Base-by-base conservation (phyloP, 2,113 vertebrate genomes). In the Zingel zingel region DNA sequence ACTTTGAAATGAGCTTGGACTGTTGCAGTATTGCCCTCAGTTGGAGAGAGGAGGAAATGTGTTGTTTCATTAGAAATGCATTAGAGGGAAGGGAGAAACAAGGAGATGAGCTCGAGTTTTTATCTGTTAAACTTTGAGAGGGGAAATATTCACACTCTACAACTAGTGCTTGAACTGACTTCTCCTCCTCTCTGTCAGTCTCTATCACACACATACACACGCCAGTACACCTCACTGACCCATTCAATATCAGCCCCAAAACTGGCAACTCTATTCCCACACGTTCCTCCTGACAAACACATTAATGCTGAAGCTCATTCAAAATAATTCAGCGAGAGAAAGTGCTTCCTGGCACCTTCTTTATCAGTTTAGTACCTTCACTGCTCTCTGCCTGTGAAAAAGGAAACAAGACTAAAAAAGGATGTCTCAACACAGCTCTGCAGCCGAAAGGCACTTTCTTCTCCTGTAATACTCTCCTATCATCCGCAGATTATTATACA, bases 41-140 rank as follows among this genome's bases (percentile, higher is more conserved):
- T 78, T 66, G 47, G 74, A 74, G 81, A 88, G 78, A 71, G 18
- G 54, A 81, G 78, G 70, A 83, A 86, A 83, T 87, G 66, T 83
- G 78, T 75, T 61, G 72, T 84, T 84, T 93, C 82, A 92, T 93
- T 92, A 89, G 88, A 90, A 94, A 92, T 91, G 89, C 86, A 91
- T 93, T 91, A 90, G 89, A 88, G 70, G 65, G 58, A 76, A 80
- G 71, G 30, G 69, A 85, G 80, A 75, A 86, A 61, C 30, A 39
- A 77, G 51, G 58, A 82, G 88, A 86, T 54, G 84, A 89, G 82
- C 80, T 80, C 0, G 5, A 78, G 64, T 72, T 84, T 88, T 79
- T 86, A 86, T 92, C 82, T 79, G 66, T 80, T 85, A 67, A 86
- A 83, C 62, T 89, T 51, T 72, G 53, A 83, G 59, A 76, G 66